Evolutionary conservation across 92 coral and sea anemone species (phyloP).

Genomic region (Phenganax subtilis): DNA sequence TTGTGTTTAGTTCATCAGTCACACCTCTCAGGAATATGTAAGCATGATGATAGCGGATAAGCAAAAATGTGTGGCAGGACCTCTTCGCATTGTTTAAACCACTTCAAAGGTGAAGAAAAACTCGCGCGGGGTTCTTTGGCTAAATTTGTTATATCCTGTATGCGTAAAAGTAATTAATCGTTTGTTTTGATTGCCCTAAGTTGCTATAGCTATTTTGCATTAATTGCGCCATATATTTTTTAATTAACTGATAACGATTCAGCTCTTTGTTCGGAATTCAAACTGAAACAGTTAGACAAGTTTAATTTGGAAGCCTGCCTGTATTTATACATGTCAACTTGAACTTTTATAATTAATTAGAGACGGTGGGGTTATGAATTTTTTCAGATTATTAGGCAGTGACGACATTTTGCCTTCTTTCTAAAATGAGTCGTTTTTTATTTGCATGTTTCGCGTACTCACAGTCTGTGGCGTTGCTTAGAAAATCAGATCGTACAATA

Average conservation of each 20-base stretch:
- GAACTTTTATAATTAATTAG: too few relatives aligned
- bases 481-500: too few relatives aligned
- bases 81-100: constrained; percentile 7
- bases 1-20: neutral
- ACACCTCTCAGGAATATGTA: neutral
- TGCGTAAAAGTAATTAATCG: neutral
- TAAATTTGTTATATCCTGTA: neutral
- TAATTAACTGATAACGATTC: neutral
- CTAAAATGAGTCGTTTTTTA: too few relatives aligned
- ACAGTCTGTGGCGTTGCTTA: too few relatives aligned
- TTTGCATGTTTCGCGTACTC: too few relatives aligned
- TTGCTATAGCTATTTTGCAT: neutral
- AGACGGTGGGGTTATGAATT: too few relatives aligned
- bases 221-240: neutral
- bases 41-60: neutral
- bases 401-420: neutral
- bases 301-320: too few relatives aligned
- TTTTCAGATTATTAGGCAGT: neutral
- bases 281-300: too few relatives aligned
- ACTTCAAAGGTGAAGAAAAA: constrained; percentile 16
- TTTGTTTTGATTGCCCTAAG: neutral
- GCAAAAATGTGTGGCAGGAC: neutral
- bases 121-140: neutral
- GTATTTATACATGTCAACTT: too few relatives aligned
- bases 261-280: neutral